A percentile compares a stretch with the other conserved stretches of the same genome.
phyloP scores from a whole-genome alignment of 1,140 invertebrate species.

The Drosophila orena region DNA sequence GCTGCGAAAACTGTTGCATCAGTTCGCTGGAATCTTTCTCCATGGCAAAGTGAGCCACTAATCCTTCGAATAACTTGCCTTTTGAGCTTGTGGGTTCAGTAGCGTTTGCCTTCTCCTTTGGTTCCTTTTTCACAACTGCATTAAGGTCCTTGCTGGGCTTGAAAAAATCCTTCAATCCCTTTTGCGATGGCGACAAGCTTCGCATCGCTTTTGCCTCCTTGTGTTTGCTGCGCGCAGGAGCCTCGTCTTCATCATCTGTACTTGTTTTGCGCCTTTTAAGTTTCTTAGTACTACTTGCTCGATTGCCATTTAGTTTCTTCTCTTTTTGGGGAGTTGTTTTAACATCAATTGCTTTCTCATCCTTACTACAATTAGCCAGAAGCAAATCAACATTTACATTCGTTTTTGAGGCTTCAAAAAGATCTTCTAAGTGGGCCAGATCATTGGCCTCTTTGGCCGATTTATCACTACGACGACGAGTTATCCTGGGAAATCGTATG shows the following conservation, averaged over 20 bases:
- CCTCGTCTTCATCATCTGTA: constrained; percentile 30
- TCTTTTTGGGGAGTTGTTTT: constrained; percentile 57
- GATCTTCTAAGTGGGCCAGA: constrained; percentile 89
- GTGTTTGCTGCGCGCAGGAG: constrained; percentile 10
- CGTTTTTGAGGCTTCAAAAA: constrained; percentile 89
- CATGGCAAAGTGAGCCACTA: constrained; percentile 52
- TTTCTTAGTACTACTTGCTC: constrained; percentile 39
- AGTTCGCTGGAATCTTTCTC: constrained; percentile 5
- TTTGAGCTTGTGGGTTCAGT: neutral
- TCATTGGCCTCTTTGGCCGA: constrained; percentile 93
- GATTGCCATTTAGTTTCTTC: neutral
- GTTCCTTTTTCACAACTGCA: neutral
- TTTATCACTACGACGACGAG: constrained; percentile 93
- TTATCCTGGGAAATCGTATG: constrained; percentile 95
- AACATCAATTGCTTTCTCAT: neutral
- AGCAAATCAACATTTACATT: constrained; percentile 89
- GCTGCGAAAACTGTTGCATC: constrained; percentile 39
- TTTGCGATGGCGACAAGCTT: constrained; percentile 10
- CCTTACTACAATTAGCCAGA: constrained; percentile 50
- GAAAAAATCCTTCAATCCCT: constrained; percentile 35
- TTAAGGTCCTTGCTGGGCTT: constrained; percentile 20
- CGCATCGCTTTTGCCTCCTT: constrained; percentile 28
- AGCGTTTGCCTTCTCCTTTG: constrained; percentile 3
- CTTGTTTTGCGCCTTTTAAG: constrained; percentile 23
- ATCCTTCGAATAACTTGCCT: constrained; percentile 46